These are phyloP conservation scores for Ceratina australensis DNA, from an alignment of 1,140 invertebrate species.

Conservation along the genomic window DNA sequence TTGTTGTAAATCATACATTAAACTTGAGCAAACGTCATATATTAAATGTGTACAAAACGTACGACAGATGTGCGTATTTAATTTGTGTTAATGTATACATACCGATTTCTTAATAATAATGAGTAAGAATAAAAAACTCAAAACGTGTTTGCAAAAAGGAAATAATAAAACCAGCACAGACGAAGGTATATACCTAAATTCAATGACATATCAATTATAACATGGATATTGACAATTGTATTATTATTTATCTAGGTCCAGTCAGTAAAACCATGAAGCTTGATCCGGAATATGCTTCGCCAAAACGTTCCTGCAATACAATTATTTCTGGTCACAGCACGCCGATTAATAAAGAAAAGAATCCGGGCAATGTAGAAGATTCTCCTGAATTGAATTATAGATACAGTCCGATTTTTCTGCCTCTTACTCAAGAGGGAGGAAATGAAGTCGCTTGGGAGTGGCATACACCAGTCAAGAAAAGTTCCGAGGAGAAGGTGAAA, in stretches of 20 bases:
- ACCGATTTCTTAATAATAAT: slow-evolving; percentile 19
- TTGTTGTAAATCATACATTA: background rate
- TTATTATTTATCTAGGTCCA: background rate
- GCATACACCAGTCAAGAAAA: slow-evolving; percentile 55
- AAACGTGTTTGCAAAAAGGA: background rate
- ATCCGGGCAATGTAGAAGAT: slow-evolving; percentile 33
- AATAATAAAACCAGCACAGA: background rate
- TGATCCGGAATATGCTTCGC: slow-evolving; percentile 13
- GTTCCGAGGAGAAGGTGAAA: slow-evolving; percentile 7
- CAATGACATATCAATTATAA: background rate
- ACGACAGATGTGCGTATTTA: slow-evolving; percentile 2
- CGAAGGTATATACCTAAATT: slow-evolving; percentile 13
- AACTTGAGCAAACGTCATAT: background rate
- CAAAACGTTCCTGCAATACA: background rate
- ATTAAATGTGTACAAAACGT: no score
- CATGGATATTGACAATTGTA: background rate
- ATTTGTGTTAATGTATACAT: background rate
- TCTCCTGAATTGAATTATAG: slow-evolving; percentile 57
- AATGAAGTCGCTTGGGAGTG: slow-evolving; percentile 73
- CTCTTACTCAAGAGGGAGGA: slow-evolving; percentile 66
- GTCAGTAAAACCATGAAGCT: background rate
- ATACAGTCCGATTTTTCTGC: slow-evolving; percentile 57
- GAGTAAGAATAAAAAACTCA: slow-evolving; percentile 14
- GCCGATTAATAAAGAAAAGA: slow-evolving; percentile 53
- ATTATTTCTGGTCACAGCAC: slow-evolving; percentile 59